A percentile compares a stretch with the other conserved stretches of the same genome.
Evolutionary conservation across 2,113 vertebrate genomes (phyloP).

Genomic region (Phyllopteryx taeniolatus): DNA sequence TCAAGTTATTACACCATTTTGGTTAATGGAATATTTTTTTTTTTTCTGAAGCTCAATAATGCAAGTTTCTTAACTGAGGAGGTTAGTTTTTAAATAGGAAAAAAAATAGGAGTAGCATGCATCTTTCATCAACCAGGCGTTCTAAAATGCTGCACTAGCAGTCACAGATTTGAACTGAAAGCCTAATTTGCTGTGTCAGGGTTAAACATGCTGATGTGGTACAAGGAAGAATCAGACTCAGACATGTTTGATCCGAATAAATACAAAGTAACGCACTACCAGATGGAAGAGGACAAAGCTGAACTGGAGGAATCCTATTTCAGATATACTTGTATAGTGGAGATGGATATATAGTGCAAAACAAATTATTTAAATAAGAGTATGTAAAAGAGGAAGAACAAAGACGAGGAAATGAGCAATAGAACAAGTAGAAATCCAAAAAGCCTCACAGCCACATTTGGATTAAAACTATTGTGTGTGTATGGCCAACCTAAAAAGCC

Average conservation of each 20-base stretch:
- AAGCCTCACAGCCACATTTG: not conserved
- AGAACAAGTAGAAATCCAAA: not conserved
- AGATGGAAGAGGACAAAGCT: not conserved
- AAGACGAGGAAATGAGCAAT: not conserved
- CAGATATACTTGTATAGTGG: not conserved
- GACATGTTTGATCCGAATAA: constrained; percentile 15
- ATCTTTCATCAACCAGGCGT: not conserved
- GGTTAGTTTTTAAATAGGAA: not conserved
- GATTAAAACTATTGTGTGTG: not conserved
- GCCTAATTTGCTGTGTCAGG: constrained; percentile 20
- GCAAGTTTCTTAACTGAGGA: not conserved
- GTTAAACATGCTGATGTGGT: constrained; percentile 17
- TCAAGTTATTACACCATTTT: no score
- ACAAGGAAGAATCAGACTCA: constrained; percentile 24
- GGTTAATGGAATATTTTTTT: not conserved
- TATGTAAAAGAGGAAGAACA: not conserved
- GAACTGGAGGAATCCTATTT: not conserved
- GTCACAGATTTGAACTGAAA: constrained; percentile 7
- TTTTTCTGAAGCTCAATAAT: not conserved
- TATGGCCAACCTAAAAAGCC: constrained; percentile 6
- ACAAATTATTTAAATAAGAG: not conserved
- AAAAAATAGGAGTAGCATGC: not conserved
- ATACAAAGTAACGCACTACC: constrained; percentile 10
- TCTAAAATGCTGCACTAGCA: not conserved
- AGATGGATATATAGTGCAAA: not conserved